phyloP scores from a whole-genome alignment of 2,888 invertebrate genomes.

The Phytoseiulus persimilis region DNA sequence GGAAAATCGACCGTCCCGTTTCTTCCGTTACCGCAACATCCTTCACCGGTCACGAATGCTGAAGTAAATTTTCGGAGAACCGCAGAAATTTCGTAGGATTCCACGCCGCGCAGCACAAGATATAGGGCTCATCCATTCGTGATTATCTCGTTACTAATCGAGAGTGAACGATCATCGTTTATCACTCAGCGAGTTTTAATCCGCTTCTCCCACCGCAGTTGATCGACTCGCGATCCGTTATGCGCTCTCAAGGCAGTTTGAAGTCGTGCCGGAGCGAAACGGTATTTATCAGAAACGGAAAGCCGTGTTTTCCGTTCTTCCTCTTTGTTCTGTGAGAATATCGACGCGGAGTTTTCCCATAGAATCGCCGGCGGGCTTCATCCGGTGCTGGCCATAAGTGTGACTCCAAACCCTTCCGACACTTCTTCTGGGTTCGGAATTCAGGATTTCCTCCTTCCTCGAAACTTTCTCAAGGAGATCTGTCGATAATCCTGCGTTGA shows the following conservation, averaged over 20 bases:
- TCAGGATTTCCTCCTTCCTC: neutral
- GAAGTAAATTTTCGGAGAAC: neutral
- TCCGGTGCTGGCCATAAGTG: neutral
- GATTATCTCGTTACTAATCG: neutral
- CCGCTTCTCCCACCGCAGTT: neutral
- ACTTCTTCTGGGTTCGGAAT: neutral
- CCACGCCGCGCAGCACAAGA: neutral
- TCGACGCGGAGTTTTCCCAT: neutral
- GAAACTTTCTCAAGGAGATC: neutral
- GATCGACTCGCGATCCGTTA: neutral
- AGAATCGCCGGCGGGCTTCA: neutral
- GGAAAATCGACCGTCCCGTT: too few species aligned
- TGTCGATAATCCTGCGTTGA: neutral
- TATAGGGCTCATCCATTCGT: neutral
- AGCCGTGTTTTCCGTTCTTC: neutral
- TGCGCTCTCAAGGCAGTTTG: neutral
- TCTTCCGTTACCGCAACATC: too few species aligned
- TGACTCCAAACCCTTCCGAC: neutral
- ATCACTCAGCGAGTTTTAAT: neutral
- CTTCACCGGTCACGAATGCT: too few species aligned
- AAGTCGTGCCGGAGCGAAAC: neutral
- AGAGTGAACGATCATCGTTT: neutral
- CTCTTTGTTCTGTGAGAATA: neutral
- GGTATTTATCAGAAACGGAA: neutral
- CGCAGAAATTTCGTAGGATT: neutral